A percentile compares a stretch with the other conserved stretches of the same genome.
phyloP scores from a whole-genome alignment of 2,797 vertebrate genomes.

The Phoxinus dragarum region DNA sequence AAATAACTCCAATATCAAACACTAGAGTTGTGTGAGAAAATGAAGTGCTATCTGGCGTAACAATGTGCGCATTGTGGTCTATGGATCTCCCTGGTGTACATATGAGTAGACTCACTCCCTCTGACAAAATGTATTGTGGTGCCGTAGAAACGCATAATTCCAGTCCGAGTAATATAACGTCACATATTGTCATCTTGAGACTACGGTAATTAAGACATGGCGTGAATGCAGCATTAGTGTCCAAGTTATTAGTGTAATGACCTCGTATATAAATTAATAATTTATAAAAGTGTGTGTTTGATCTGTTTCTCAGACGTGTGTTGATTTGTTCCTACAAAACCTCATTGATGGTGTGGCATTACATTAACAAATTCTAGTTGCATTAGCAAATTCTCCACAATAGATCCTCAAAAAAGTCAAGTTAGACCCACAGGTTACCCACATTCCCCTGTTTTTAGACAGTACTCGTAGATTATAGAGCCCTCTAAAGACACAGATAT shows the following conservation, averaged over 20 bases:
- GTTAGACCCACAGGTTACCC: neutral
- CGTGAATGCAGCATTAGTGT: too few relatives aligned
- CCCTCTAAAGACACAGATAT: slow-evolving; percentile 26
- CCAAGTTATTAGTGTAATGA: neutral
- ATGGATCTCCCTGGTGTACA: too few relatives aligned
- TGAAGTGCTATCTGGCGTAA: too few relatives aligned
- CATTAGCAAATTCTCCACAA: neutral
- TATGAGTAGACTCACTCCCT: too few relatives aligned
- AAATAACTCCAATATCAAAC: neutral
- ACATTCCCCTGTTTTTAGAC: neutral
- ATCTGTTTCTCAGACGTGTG: neutral
- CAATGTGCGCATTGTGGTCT: too few relatives aligned
- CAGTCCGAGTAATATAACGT: too few relatives aligned
- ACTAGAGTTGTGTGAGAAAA: too few relatives aligned
- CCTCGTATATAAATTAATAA: neutral
- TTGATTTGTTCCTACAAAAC: neutral
- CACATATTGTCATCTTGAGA: too few relatives aligned
- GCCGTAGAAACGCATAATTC: too few relatives aligned
- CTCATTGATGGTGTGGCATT: neutral
- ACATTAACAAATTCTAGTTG: neutral
- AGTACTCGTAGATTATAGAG: neutral
- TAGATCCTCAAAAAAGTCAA: neutral
- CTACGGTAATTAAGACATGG: too few relatives aligned
- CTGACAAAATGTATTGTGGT: too few relatives aligned
- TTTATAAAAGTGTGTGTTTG: neutral